Evolutionary conservation across 2,888 invertebrate genomes (phyloP).

Genomic region (Zootermopsis nevadensis): DNA sequence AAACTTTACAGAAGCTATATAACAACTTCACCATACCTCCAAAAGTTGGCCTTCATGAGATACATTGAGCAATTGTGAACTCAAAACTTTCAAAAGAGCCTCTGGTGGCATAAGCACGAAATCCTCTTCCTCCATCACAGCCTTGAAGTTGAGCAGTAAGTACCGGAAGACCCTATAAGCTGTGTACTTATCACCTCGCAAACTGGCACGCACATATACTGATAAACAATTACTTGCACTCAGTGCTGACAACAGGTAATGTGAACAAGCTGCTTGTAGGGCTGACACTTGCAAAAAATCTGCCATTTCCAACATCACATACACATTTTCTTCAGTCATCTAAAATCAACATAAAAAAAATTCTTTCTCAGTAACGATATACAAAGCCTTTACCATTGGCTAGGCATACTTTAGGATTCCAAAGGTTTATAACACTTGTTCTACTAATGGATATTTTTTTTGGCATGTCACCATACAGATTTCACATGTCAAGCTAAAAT

Average conservation of each 20-base stretch:
- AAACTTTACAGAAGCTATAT: too few relatives aligned
- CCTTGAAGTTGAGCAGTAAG: slow-evolving; percentile 56
- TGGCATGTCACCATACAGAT: too few relatives aligned
- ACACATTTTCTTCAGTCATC: slow-evolving; percentile 56
- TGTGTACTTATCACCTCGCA: slow-evolving; percentile 56
- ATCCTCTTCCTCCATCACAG: slow-evolving; percentile 57
- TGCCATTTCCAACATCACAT: slow-evolving; percentile 57
- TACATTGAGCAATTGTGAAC: slow-evolving; percentile 56
- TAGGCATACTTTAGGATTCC: too few relatives aligned
- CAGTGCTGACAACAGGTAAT: slow-evolving; percentile 57
- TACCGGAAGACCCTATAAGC: slow-evolving; percentile 56
- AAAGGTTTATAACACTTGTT: too few relatives aligned
- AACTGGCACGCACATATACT: slow-evolving; percentile 56
- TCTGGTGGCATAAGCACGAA: slow-evolving; percentile 57
- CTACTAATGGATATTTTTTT: too few relatives aligned
- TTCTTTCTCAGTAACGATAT: neutral
- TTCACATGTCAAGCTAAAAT: too few relatives aligned
- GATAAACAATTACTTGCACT: slow-evolving; percentile 56
- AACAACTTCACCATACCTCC: slow-evolving; percentile 52
- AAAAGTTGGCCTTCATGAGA: slow-evolving; percentile 56
- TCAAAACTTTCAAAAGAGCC: slow-evolving; percentile 54
- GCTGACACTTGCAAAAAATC: slow-evolving; percentile 58
- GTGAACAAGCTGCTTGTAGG: slow-evolving; percentile 56
- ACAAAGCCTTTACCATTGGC: too few relatives aligned
- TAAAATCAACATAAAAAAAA: slow-evolving; percentile 8